Percentiles rank a stretch among this genome's conserved stretches.
phyloP scores from a whole-genome alignment of 92 coral and sea anemone species.

The Paragorgia papillata region DNA sequence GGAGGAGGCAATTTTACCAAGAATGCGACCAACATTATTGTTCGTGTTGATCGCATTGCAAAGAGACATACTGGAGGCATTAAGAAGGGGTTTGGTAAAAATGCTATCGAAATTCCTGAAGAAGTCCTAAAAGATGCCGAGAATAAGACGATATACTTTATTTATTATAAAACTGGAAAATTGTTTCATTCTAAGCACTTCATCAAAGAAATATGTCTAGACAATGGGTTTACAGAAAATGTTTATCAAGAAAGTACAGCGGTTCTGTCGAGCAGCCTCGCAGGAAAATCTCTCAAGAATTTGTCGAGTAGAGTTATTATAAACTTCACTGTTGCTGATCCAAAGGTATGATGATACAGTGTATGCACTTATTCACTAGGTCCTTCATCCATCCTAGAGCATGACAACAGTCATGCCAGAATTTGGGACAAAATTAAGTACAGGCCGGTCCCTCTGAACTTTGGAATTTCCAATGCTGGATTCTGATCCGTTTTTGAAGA shows the following conservation, averaged over 20 bases:
- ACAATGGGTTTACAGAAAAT: constrained; percentile 69
- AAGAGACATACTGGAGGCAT: constrained; percentile 63
- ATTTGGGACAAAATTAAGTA: no score
- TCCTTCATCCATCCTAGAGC: no score
- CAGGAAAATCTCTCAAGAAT: constrained; percentile 65
- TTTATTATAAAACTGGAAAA: constrained; percentile 86
- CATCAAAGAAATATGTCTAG: constrained; percentile 65
- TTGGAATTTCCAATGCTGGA: no score
- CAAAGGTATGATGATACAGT: background rate
- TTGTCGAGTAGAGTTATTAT: constrained; percentile 75
- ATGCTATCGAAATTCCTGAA: constrained; percentile 66
- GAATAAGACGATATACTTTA: constrained; percentile 75
- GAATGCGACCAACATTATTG: constrained; percentile 76
- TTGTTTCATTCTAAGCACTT: constrained; percentile 82
- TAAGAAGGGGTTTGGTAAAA: constrained; percentile 41
- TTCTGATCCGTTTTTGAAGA: no score
- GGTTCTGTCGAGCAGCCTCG: constrained; percentile 82
- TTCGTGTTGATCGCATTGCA: constrained; percentile 55
- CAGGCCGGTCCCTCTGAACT: no score
- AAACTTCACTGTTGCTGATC: constrained; percentile 55
- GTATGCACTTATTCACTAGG: no score
- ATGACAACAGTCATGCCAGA: no score
- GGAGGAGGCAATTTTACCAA: constrained; percentile 87
- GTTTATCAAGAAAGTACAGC: constrained; percentile 74
- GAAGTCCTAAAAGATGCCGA: constrained; percentile 63